Percentiles rank a stretch among this genome's conserved stretches.
Evolutionary conservation across 2,797 vertebrate species (phyloP).

Genomic region (Apodemus agrarius): DNA sequence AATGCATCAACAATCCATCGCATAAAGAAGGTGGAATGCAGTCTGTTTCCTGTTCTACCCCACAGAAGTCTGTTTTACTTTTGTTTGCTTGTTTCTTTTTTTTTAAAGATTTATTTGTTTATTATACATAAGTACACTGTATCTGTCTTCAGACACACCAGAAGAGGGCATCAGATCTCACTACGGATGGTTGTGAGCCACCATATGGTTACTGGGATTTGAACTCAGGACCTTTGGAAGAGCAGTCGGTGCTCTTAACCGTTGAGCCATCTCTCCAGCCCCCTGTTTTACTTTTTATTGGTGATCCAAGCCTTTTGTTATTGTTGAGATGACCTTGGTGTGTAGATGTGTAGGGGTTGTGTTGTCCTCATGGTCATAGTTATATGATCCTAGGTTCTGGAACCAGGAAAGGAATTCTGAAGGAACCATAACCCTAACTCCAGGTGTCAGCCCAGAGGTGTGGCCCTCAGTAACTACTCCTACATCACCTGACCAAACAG

Average conservation of each 20-base stretch:
- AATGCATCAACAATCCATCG: not conserved
- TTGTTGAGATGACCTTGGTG: not conserved
- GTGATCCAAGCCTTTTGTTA: not conserved
- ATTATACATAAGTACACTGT: no score
- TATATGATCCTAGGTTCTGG: not conserved
- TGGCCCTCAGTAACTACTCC: not conserved
- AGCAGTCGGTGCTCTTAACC: no score
- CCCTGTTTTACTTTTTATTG: not conserved
- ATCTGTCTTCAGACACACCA: no score
- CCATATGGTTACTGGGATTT: no score
- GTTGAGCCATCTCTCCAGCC: no score
- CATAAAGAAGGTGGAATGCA: not conserved
- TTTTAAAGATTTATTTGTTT: no score
- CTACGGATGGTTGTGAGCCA: no score
- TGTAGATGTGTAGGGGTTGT: not conserved
- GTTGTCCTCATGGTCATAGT: not conserved
- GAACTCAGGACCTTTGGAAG: no score
- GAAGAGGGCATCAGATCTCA: no score
- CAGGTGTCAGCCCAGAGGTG: not conserved
- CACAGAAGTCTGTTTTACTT: not conserved
- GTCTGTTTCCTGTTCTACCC: slow-evolving; percentile 1
- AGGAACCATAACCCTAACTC: not conserved
- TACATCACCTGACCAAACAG: not conserved
- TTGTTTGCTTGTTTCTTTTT: no score
- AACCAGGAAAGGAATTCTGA: not conserved